Conservation (phyloP, 2,113 vertebrate genomes). For the Progne subis region DNA sequence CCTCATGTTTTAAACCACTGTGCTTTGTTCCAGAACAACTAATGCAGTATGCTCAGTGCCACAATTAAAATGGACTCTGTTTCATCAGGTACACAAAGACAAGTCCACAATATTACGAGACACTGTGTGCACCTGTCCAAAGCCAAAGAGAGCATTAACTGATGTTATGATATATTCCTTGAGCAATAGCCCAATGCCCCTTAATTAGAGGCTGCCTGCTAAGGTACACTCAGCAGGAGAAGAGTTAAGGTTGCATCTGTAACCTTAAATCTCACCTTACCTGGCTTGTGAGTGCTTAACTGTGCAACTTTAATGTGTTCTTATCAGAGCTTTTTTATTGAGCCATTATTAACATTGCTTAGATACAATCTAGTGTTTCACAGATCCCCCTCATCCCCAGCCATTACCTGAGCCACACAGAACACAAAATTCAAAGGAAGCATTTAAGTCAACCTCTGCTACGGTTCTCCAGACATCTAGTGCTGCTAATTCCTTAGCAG, state of each 20-base stretch:
- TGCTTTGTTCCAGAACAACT: background rate
- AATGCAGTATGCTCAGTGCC: background rate
- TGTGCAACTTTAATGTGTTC: slow-evolving; percentile 16
- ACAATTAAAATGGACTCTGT: background rate
- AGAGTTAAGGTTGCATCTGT: slow-evolving; percentile 50
- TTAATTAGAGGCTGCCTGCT: slow-evolving; percentile 56
- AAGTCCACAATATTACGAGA: background rate
- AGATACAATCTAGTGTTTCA: slow-evolving; percentile 35
- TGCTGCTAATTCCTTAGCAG: background rate
- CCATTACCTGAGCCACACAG: background rate
- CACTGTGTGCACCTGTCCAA: background rate
- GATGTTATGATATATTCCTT: background rate
- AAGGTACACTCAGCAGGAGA: slow-evolving; percentile 38
- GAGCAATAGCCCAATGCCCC: slow-evolving; percentile 2
- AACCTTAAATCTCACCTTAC: slow-evolving; percentile 57
- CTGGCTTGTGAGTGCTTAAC: slow-evolving; percentile 15
- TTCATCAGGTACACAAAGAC: background rate
- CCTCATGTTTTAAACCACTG: background rate
- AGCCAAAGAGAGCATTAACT: background rate
- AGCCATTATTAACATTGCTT: slow-evolving; percentile 46
- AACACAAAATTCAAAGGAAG: background rate
- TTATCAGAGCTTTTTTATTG: slow-evolving; percentile 57
- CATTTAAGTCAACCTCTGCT: slow-evolving; percentile 18
- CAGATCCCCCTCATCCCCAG: background rate
- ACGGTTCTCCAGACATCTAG: background rate